Percentiles rank a stretch among this genome's conserved stretches.
Evolutionary conservation across 2,888 invertebrate species (phyloP).

Genomic region (Rotaria sp.): DNA sequence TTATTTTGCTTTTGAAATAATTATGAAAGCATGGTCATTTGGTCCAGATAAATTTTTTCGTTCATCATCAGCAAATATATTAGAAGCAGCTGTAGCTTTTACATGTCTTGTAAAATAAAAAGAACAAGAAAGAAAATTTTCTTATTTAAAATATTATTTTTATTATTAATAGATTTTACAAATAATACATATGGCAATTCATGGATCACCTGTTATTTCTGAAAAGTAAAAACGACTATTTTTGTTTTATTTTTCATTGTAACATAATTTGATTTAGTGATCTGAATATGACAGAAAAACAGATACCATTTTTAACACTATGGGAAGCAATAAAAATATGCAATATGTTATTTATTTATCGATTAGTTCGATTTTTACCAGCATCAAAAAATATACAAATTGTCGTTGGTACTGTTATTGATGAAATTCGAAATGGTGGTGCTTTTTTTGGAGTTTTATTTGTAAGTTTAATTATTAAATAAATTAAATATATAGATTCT

Average conservation of each 20-base stretch:
- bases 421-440: slow-evolving; percentile 7
- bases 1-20: not conserved
- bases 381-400: not conserved
- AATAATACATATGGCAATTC: not conserved
- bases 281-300: not conserved
- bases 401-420: not conserved
- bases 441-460: slow-evolving; percentile 5
- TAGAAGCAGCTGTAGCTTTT: not conserved
- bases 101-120: not conserved
- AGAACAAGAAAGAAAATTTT: too few species aligned
- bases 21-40: slow-evolving; percentile 6
- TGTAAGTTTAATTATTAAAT: not conserved
- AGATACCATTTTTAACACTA: not conserved
- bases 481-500: not conserved
- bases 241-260: not conserved
- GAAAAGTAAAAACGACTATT: not conserved
- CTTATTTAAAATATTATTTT: not conserved
- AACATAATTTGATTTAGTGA: not conserved
- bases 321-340: not conserved
- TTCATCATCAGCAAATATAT: not conserved
- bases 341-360: slow-evolving; percentile 6
- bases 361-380: slow-evolving; percentile 7
- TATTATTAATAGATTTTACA: not conserved
- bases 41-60: not conserved
- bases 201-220: not conserved